A percentile compares a stretch with the other conserved stretches of the same genome.
These are phyloP conservation scores for Gerris buenoi DNA, from an alignment of 1,140 invertebrate genomes.

Conservation along the genomic window DNA sequence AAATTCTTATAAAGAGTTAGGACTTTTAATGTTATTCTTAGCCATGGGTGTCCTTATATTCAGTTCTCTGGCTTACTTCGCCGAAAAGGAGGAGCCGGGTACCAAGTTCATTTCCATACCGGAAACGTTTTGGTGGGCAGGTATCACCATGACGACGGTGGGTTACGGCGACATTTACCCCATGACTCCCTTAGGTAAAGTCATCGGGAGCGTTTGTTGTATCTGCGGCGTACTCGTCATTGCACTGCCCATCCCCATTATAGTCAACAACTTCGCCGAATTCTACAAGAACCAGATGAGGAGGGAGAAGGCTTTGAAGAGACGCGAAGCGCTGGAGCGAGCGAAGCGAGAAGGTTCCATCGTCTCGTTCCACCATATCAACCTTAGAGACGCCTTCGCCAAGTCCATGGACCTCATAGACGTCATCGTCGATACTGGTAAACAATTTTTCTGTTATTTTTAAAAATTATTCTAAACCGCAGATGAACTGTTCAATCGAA, in stretches of 20 bases:
- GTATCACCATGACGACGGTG: constrained; percentile 97
- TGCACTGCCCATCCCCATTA: constrained; percentile 99
- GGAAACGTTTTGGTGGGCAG: constrained; percentile 98
- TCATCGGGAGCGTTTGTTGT: constrained; percentile 97
- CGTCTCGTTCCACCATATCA: constrained; percentile 94
- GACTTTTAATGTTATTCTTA: constrained; percentile 95
- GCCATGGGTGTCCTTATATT: constrained; percentile 99
- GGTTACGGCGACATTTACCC: constrained; percentile 98
- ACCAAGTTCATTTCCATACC: constrained; percentile 98
- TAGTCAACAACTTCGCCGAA: constrained; percentile 99
- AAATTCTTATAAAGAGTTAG: constrained; percentile 98
- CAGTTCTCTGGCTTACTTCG: constrained; percentile 95
- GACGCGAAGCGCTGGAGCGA: constrained; percentile 83
- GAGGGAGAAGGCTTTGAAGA: constrained; percentile 91
- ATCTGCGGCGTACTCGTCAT: constrained; percentile 99
- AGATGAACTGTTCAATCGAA: no score
- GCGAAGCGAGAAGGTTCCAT: constrained; percentile 94
- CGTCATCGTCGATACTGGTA: constrained; percentile 91
- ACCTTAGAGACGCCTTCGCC: constrained; percentile 91
- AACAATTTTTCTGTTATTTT: no score
- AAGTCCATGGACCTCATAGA: constrained; percentile 98
- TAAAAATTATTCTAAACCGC: no score
- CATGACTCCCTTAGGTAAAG: constrained; percentile 85
- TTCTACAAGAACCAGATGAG: constrained; percentile 99
- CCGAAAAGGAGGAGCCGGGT: constrained; percentile 92